A percentile compares a stretch with the other conserved stretches of the same genome.
These are phyloP conservation scores for Mythimna albipuncta DNA, from an alignment of 2,888 invertebrate genomes.

Conservation along the genomic window DNA sequence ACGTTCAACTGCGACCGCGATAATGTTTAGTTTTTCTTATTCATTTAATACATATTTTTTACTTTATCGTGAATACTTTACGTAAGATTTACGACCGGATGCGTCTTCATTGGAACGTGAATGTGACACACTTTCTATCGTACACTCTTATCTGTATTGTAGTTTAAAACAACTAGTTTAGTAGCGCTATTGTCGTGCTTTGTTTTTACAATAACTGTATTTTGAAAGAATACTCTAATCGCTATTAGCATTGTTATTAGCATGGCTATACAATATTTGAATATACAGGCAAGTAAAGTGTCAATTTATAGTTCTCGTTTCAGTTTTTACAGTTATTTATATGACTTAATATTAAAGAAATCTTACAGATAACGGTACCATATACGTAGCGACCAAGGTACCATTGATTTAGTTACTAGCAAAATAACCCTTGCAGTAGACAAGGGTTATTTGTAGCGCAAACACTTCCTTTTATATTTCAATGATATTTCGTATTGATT, in stretches of 20 bases:
- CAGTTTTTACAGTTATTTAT: constrained; percentile 7
- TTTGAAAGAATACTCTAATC: constrained; percentile 65
- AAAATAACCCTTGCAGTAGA: not conserved
- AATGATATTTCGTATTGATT: constrained; percentile 43
- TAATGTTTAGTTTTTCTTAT: constrained; percentile 75
- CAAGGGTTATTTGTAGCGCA: not conserved
- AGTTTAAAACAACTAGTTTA: constrained; percentile 80
- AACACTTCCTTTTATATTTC: not conserved
- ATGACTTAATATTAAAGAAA: not conserved
- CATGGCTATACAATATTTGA: constrained; percentile 39
- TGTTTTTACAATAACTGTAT: constrained; percentile 77
- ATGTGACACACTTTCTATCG: constrained; percentile 88
- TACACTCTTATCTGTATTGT: constrained; percentile 84
- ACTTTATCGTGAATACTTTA: constrained; percentile 83
- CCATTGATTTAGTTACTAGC: not conserved
- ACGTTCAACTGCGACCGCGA: constrained; percentile 77
- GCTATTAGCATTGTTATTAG: constrained; percentile 53
- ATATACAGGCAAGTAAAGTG: constrained; percentile 20
- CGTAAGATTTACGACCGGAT: constrained; percentile 88
- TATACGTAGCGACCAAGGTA: not conserved
- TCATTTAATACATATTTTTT: constrained; percentile 73
- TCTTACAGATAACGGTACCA: not conserved
- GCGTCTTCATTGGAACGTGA: constrained; percentile 86
- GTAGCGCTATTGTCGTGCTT: constrained; percentile 76
- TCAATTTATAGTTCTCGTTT: constrained; percentile 3